phyloP scores from a whole-genome alignment of 2,113 vertebrate genomes.

The Saguinus midas region DNA sequence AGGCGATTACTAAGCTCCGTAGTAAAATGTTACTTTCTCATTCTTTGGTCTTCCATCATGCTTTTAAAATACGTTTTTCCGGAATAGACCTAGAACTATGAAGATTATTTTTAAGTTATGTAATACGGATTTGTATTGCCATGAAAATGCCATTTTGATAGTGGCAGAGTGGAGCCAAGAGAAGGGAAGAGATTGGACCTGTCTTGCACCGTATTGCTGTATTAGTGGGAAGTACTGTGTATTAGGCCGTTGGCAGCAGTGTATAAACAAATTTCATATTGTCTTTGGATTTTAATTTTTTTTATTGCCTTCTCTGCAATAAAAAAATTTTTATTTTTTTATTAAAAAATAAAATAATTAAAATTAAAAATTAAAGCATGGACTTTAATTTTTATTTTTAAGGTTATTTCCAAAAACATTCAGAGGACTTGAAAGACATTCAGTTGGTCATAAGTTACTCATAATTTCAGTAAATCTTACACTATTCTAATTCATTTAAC shows the following conservation, averaged over 20 bases:
- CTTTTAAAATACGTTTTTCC: slow-evolving; percentile 31
- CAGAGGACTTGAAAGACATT: background rate
- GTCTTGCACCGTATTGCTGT: slow-evolving; percentile 2
- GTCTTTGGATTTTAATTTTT: slow-evolving; percentile 18
- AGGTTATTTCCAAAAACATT: background rate
- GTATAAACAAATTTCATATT: background rate
- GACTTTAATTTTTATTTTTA: slow-evolving; percentile 21
- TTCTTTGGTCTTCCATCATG: background rate
- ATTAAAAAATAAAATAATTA: too few species aligned
- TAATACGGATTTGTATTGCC: slow-evolving; percentile 35
- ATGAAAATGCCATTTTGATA: slow-evolving; percentile 45
- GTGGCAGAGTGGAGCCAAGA: slow-evolving; percentile 30
- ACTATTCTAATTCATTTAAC: background rate
- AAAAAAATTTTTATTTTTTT: too few species aligned
- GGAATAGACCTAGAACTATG: background rate
- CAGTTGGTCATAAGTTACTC: background rate
- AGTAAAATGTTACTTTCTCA: background rate
- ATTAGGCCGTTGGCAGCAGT: slow-evolving; percentile 12
- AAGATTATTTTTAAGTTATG: slow-evolving; percentile 51
- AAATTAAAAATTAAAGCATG: too few species aligned
- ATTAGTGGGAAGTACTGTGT: slow-evolving; percentile 6
- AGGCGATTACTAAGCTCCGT: background rate
- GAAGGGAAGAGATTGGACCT: slow-evolving; percentile 17
- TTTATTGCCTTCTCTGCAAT: background rate
- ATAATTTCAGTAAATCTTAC: background rate